These are phyloP conservation scores for Anastrepha ludens DNA, from an alignment of 1,140 invertebrate genomes.

Conservation along the genomic window DNA sequence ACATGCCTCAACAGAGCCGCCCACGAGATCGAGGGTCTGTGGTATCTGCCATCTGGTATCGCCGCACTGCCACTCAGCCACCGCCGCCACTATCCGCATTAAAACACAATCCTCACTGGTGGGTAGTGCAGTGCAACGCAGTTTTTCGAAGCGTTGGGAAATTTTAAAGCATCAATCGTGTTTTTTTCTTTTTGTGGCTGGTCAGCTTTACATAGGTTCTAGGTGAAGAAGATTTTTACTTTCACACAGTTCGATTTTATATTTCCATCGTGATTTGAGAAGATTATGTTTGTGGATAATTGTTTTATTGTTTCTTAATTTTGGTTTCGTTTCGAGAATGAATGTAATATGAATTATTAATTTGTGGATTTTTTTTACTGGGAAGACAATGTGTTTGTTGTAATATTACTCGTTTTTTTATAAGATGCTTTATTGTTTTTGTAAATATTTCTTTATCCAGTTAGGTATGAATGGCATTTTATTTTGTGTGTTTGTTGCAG, in stretches of 20 bases:
- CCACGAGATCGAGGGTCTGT: conserved; percentile 62
- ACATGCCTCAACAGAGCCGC: conserved; percentile 75
- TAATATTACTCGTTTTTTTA: conserved; percentile 1
- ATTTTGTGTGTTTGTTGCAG: neutral
- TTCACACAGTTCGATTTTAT: too few species aligned
- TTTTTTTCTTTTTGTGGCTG: conserved; percentile 20
- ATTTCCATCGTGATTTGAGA: too few species aligned
- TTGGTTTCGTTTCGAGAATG: neutral
- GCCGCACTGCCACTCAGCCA: neutral
- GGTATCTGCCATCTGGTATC: conserved; percentile 68
- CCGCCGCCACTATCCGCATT: conserved; percentile 42
- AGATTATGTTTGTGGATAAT: neutral
- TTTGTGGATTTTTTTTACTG: conserved; percentile 37
- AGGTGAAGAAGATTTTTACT: too few species aligned
- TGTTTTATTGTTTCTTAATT: conserved; percentile 13
- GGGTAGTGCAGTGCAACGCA: neutral
- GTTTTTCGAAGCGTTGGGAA: neutral
- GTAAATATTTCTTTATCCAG: neutral
- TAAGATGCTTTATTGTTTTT: neutral
- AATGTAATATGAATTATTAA: neutral
- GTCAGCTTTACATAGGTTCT: too few species aligned
- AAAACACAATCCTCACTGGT: neutral
- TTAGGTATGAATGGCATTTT: neutral
- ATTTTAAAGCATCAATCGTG: neutral
- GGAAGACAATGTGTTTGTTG: conserved; percentile 46